These are phyloP conservation scores for Tetragonisca angustula DNA, from an alignment of 2,888 invertebrate genomes.

Conservation along the genomic window DNA sequence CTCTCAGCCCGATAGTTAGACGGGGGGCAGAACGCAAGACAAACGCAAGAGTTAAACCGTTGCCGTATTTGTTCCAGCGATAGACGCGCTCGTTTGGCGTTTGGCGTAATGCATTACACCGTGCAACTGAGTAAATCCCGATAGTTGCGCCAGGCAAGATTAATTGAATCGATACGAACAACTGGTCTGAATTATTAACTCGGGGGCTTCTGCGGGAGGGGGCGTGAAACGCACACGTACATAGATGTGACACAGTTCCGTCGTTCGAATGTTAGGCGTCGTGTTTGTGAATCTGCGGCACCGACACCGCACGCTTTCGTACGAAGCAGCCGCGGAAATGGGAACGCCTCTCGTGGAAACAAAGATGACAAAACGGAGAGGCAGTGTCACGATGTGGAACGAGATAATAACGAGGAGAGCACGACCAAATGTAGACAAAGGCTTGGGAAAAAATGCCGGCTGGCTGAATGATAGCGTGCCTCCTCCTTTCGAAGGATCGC, in stretches of 20 bases:
- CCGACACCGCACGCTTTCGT: not conserved
- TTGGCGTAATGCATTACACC: slow-evolving; percentile 23
- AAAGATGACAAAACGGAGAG: slow-evolving; percentile 7
- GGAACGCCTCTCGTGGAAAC: slow-evolving; percentile 4
- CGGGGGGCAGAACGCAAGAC: no score
- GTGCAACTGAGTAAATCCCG: slow-evolving; percentile 26
- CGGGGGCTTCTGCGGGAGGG: not conserved
- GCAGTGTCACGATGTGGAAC: not conserved
- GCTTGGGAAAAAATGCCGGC: not conserved
- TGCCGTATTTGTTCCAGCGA: slow-evolving; percentile 7
- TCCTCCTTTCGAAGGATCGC: slow-evolving; percentile 15
- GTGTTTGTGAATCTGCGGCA: not conserved
- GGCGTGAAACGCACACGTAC: not conserved
- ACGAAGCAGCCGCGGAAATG: not conserved
- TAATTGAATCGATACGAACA: slow-evolving; percentile 40
- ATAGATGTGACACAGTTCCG: slow-evolving; percentile 18
- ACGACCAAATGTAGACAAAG: not conserved
- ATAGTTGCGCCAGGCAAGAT: slow-evolving; percentile 30
- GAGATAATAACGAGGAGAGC: not conserved
- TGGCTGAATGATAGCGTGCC: not conserved
- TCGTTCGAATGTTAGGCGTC: not conserved
- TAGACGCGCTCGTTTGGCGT: slow-evolving; percentile 29
- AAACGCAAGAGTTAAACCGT: not conserved
- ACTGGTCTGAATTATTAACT: slow-evolving; percentile 35
- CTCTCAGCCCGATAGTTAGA: not conserved